A percentile compares a stretch with the other conserved stretches of the same genome.
These are phyloP conservation scores for Barnardius zonarius DNA, from an alignment of 2,113 vertebrate genomes.

Conservation along the genomic window DNA sequence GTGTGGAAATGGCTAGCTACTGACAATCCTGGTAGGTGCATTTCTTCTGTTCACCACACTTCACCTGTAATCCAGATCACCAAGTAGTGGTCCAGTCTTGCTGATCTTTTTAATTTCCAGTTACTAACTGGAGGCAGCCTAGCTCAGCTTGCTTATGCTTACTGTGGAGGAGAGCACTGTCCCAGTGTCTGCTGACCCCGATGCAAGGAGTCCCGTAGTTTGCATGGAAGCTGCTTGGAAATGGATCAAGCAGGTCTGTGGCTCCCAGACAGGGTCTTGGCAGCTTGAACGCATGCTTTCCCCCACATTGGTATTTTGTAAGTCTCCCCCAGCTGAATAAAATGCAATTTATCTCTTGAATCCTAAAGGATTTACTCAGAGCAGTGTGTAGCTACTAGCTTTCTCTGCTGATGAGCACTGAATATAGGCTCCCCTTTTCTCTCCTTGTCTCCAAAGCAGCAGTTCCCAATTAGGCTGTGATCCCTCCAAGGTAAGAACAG, in stretches of 20 bases:
- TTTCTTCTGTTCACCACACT: not conserved
- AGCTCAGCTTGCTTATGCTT: not conserved
- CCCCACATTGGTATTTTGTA: rapidly evolving
- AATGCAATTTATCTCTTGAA: not conserved
- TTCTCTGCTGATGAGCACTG: not conserved
- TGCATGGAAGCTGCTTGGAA: not conserved
- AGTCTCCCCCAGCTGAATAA: not conserved
- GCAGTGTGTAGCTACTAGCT: not conserved
- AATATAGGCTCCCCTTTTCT: not conserved
- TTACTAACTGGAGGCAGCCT: not conserved
- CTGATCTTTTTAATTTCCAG: not conserved
- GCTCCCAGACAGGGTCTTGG: not conserved
- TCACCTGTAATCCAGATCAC: not conserved
- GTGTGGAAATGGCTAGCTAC: not conserved
- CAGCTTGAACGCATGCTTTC: not conserved
- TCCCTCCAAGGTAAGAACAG: not conserved
- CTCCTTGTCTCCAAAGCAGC: not conserved
- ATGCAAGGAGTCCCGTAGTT: rapidly evolving
- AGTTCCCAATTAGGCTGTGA: not conserved
- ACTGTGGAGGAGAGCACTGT: rapidly evolving
- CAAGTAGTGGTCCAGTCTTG: not conserved
- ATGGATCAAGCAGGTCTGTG: not conserved
- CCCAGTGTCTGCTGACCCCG: not conserved
- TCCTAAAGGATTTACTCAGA: not conserved
- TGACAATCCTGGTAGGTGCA: not conserved